These are phyloP conservation scores for Pogonomyrmex barbatus DNA, from an alignment of 1,140 invertebrate species.

Conservation along the genomic window DNA sequence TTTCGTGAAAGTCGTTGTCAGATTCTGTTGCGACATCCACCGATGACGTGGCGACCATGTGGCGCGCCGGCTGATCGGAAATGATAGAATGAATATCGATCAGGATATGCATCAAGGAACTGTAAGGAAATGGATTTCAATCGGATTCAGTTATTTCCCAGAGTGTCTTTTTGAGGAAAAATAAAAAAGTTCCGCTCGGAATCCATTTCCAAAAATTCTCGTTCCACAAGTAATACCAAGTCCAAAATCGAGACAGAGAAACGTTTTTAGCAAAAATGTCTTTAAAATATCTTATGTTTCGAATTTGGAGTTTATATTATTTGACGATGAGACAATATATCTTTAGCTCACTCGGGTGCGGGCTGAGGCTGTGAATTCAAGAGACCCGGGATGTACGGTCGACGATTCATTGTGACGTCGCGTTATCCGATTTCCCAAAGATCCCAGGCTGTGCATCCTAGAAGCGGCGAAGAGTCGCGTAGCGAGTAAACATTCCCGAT, in stretches of 20 bases:
- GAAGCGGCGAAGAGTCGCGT: constrained; percentile 24
- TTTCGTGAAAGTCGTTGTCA: constrained; percentile 69
- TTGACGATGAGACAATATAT: too few species aligned
- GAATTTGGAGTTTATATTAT: too few species aligned
- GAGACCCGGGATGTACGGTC: constrained; percentile 66
- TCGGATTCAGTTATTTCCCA: too few species aligned
- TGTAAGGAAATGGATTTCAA: too few species aligned
- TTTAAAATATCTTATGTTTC: too few species aligned
- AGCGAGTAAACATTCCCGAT: neutral
- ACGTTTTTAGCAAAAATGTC: too few species aligned
- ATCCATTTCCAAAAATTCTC: too few species aligned
- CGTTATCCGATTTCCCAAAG: constrained; percentile 71
- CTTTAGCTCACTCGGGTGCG: constrained; percentile 1
- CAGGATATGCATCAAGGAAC: neutral
- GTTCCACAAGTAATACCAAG: too few species aligned
- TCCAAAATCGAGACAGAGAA: too few species aligned
- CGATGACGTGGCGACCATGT: neutral
- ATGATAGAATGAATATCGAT: constrained; percentile 16
- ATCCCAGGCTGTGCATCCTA: constrained; percentile 60
- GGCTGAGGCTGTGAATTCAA: constrained; percentile 71
- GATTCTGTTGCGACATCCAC: constrained; percentile 64
- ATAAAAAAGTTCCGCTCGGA: too few species aligned
- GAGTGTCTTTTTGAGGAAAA: too few species aligned
- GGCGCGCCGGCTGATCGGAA: constrained; percentile 16
- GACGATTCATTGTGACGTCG: constrained; percentile 69